Conservation (phyloP, 2,113 vertebrate species). For the Formicarius rufipectus region DNA sequence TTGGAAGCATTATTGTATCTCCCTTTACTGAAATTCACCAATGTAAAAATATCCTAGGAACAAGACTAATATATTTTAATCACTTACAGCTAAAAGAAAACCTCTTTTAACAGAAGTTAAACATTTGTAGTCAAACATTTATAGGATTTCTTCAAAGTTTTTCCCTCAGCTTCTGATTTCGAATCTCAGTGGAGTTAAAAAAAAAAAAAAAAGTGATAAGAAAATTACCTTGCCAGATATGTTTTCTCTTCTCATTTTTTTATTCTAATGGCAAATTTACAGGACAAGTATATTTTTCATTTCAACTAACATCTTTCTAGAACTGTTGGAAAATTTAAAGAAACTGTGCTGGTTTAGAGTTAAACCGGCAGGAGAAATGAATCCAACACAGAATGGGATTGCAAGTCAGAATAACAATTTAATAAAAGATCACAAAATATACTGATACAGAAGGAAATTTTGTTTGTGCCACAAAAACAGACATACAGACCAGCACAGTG, state of each 20-base stretch:
- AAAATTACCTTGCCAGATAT: not conserved
- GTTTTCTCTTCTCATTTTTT: accelerated
- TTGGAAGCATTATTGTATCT: not conserved
- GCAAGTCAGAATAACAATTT: too few relatives aligned
- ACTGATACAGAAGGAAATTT: too few relatives aligned
- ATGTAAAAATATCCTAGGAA: not conserved
- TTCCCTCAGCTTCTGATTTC: not conserved
- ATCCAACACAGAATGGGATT: too few relatives aligned
- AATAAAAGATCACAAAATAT: too few relatives aligned
- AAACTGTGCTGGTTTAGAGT: too few relatives aligned
- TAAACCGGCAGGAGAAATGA: too few relatives aligned
- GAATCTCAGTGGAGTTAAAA: not conserved
- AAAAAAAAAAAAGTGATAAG: not conserved
- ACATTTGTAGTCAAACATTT: not conserved
- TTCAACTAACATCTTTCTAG: not conserved
- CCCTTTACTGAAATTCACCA: not conserved
- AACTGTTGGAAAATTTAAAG: too few relatives aligned
- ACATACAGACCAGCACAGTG: too few relatives aligned
- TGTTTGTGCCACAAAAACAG: too few relatives aligned
- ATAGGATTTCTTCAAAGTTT: not conserved
- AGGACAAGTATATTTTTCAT: not conserved
- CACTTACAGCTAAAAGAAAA: not conserved
- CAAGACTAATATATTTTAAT: not conserved
- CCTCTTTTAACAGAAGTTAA: not conserved
- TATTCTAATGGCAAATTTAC: not conserved